Evolutionary conservation across 2,113 vertebrate species (phyloP).

Genomic region (Ancistrus triradiatus): DNA sequence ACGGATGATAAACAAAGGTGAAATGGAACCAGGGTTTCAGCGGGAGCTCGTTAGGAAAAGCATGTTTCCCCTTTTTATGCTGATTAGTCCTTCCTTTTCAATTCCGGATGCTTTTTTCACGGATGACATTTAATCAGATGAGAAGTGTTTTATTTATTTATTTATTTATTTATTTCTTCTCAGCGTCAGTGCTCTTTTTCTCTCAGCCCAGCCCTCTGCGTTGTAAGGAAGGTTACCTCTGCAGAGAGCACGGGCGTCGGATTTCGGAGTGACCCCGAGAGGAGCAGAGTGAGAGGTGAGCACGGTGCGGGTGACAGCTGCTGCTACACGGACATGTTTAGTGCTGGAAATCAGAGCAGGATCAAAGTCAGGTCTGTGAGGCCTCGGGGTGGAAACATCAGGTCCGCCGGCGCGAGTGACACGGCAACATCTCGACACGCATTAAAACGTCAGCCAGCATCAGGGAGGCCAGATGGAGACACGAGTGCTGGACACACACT

Average conservation of each 20-base stretch:
- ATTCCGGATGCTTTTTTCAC: slow-evolving; percentile 41
- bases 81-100: slow-evolving; percentile 41
- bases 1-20: slow-evolving; percentile 62
- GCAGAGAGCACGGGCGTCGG: neutral
- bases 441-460: too few relatives aligned
- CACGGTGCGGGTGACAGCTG: slow-evolving; percentile 51
- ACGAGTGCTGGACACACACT: too few relatives aligned
- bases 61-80: slow-evolving; percentile 45
- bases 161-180: too few relatives aligned
- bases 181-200: too few relatives aligned
- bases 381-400: too few relatives aligned
- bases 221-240: neutral
- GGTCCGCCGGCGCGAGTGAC: too few relatives aligned
- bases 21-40: slow-evolving; percentile 61
- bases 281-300: slow-evolving; percentile 3
- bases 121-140: slow-evolving; percentile 48
- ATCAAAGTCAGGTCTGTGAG: slow-evolving; percentile 59
- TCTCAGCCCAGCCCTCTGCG: neutral
- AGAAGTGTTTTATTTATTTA: too few relatives aligned
- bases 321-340: slow-evolving; percentile 55
- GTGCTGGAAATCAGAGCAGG: slow-evolving; percentile 47
- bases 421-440: too few relatives aligned
- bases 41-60: slow-evolving; percentile 65
- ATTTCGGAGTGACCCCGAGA: neutral
- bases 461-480: too few relatives aligned